Conservation (phyloP, 2,113 vertebrate species). For the Junco hyemalis region DNA sequence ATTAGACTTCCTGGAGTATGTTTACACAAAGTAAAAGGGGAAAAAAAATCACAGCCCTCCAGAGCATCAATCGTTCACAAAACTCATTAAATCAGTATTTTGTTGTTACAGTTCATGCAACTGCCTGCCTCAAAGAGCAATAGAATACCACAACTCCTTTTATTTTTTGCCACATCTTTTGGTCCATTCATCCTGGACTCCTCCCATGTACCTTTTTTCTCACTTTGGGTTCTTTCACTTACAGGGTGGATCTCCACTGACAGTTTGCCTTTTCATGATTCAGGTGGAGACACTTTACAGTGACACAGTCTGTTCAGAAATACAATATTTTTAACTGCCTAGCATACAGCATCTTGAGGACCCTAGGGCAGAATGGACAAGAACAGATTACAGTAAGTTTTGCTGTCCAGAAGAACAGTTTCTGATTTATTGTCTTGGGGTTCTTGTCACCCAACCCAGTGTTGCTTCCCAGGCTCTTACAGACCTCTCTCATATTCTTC, state of each 20-base stretch:
- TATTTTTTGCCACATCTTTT: background rate
- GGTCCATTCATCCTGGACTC: background rate
- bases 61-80: background rate
- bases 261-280: background rate
- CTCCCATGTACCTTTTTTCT: background rate
- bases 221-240: background rate
- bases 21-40: background rate
- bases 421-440: background rate
- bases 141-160: background rate
- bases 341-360: background rate
- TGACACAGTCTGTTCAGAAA: background rate
- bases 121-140: background rate
- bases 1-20: background rate
- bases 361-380: background rate
- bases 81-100: background rate
- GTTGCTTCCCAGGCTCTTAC: background rate
- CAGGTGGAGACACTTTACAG: background rate
- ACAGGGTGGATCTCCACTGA: background rate
- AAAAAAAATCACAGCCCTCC: background rate
- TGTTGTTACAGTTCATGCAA: background rate
- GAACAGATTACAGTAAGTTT: background rate
- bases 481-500: background rate
- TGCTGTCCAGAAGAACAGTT: background rate
- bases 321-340: background rate
- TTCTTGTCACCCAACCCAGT: background rate